phyloP scores from a whole-genome alignment of 2,888 invertebrate genomes.

The Drymonia ruficornis region DNA sequence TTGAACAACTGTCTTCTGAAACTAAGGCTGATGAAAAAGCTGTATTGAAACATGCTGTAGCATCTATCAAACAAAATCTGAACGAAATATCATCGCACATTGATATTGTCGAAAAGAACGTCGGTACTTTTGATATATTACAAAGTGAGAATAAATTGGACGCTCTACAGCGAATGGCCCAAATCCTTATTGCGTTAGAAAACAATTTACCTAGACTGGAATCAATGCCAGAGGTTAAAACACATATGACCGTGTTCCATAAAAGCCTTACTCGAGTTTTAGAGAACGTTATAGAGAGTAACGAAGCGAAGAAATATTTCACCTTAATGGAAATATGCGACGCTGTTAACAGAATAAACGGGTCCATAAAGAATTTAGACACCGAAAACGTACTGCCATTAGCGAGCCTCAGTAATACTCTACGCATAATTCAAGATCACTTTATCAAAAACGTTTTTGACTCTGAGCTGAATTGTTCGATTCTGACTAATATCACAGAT shows the following conservation, averaged over 20 bases:
- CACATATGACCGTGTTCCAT: conserved; percentile 67
- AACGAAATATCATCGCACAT: conserved; percentile 65
- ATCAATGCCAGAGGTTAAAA: conserved; percentile 53
- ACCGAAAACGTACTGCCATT: conserved; percentile 55
- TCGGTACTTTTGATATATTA: conserved; percentile 69
- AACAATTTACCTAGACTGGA: conserved; percentile 67
- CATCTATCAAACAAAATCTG: conserved; percentile 64
- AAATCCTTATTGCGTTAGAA: conserved; percentile 72
- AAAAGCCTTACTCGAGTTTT: conserved; percentile 82
- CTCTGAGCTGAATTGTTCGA: conserved; percentile 60
- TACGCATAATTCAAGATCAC: conserved; percentile 63
- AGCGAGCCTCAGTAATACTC: conserved; percentile 64
- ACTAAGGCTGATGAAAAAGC: conserved; percentile 50
- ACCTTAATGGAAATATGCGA: conserved; percentile 70
- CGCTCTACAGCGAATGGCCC: conserved; percentile 75
- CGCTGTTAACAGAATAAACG: conserved; percentile 65
- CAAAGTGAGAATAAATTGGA: conserved; percentile 75
- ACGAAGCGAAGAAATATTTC: conserved; percentile 71
- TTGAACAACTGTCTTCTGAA: conserved; percentile 76
- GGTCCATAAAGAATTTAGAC: conserved; percentile 61
- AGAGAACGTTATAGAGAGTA: conserved; percentile 83
- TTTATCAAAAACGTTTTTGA: conserved; percentile 63
- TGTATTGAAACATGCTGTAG: conserved; percentile 60
- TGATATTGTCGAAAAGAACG: conserved; percentile 53
- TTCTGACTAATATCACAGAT: conserved; percentile 61